A percentile compares a stretch with the other conserved stretches of the same genome.
Conservation (phyloP, 2,797 vertebrate species). For the Fringilla coelebs region DNA sequence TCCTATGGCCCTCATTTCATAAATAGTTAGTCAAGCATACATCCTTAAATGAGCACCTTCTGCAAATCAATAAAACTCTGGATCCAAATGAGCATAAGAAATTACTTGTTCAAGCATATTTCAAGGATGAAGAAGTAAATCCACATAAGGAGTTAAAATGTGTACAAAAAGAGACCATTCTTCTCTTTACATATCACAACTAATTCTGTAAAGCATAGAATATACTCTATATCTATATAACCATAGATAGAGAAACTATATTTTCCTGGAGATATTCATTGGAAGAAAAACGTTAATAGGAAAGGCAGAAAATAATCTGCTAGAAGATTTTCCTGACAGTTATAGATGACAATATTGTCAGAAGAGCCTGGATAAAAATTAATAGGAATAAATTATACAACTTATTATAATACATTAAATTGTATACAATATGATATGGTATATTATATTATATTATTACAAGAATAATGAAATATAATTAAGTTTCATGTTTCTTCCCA, state of each 20-base stretch:
- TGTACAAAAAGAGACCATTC: neutral
- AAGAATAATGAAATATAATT: neutral
- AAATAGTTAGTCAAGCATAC: neutral
- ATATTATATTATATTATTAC: neutral
- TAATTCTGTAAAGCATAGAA: neutral
- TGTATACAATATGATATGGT: neutral
- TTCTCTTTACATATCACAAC: neutral
- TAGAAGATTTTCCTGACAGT: neutral
- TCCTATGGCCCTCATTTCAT: neutral
- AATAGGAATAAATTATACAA: neutral
- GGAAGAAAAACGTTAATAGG: neutral
- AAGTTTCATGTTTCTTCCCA: neutral
- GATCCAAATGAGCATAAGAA: neutral
- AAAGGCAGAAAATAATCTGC: neutral
- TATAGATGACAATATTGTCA: neutral
- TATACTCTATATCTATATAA: neutral
- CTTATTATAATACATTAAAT: neutral
- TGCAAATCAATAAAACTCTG: neutral
- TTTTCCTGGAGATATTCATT: neutral
- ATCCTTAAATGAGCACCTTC: neutral
- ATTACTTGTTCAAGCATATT: neutral
- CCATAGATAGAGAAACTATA: neutral
- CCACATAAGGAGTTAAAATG: neutral
- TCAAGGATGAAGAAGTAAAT: neutral
- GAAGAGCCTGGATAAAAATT: neutral